Base-by-base conservation (phyloP, 2,797 vertebrate genomes). In the Caiman crocodilus region DNA sequence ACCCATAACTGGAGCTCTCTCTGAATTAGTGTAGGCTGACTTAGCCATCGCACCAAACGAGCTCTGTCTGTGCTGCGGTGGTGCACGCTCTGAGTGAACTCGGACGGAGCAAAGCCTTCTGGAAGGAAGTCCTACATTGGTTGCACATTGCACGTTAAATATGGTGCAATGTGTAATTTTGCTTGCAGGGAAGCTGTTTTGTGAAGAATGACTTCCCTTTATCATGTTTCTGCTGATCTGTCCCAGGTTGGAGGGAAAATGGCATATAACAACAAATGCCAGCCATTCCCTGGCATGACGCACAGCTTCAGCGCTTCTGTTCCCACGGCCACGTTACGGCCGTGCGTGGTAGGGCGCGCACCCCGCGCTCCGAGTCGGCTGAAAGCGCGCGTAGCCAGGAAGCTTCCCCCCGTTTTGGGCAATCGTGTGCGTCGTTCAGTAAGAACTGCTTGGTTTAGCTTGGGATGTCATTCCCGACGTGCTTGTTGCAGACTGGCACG, bases 61-160 rank as follows among this genome's bases (percentile, higher is more conserved):
- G 20, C 30, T 10, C 17, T 32, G 6, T 30, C 28, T 21, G 7
- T 89, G 1, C 0, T 0, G 8, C 64, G 0, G 2, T 30, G 15
- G 10, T 67, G 90, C 16, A 5, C 1, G 84, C n/a, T 35, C 69
- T 32, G 4, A 4, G 5, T 60, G 30, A 69, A 42, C 76, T 92
- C 50, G 63, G n/a, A 13, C 7, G 57, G 50, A 85, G 73, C 55
- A 84, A 79, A 81, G 42, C 10, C 4, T 87, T 90, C 23, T 76
- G 63, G 32, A 79, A 75, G 57, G 50, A 20, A 42, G 21, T 32
- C 21, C 42, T 76, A 42, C n/a, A 28, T 74, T 58, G 60, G 21
- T 15, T 50, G 3, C 42, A 50, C 9, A 50, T 50, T 50, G 42
- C 42, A 50, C 42, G 2, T 50, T 26, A 74, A 76, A 15, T 35